A percentile compares a stretch with the other conserved stretches of the same genome.
These are phyloP conservation scores for Corythaeola cristata DNA, from an alignment of 2,113 vertebrate species.

Conservation along the genomic window DNA sequence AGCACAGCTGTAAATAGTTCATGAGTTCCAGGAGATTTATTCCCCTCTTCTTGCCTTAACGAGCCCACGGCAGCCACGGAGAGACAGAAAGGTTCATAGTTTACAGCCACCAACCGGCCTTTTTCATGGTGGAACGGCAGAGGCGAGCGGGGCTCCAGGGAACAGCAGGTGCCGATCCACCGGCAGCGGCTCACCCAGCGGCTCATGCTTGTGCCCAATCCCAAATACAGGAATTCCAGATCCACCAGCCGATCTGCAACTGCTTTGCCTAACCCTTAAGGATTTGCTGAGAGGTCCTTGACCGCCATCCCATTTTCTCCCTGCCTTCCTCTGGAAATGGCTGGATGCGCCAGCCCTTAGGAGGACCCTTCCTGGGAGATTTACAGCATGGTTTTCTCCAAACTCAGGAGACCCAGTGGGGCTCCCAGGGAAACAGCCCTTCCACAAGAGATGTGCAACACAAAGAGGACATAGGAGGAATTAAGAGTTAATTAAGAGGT, in stretches of 20 bases:
- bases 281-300: not conserved
- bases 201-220: fast-evolving
- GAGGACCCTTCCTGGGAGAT: not conserved
- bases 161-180: not conserved
- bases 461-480: not conserved
- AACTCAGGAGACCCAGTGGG: not conserved
- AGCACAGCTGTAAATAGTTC: constrained; percentile 17
- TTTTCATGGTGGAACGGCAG: fast-evolving
- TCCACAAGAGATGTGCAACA: not conserved
- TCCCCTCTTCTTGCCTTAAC: not conserved
- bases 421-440: not conserved
- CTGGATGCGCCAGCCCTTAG: not conserved
- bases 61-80: not conserved
- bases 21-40: constrained; percentile 35
- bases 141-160: not conserved
- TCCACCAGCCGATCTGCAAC: not conserved
- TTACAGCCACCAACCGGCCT: fast-evolving
- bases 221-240: not conserved
- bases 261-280: not conserved
- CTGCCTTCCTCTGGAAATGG: not conserved
- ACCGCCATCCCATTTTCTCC: not conserved
- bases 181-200: not conserved
- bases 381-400: not conserved
- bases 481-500: constrained; percentile 22
- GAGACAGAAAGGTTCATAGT: not conserved